Evolutionary conservation across 2,113 vertebrate genomes (phyloP), one percentile per base, ranked within the genome.

Genomic region (Paracanthobrama guichenoti): DNA sequence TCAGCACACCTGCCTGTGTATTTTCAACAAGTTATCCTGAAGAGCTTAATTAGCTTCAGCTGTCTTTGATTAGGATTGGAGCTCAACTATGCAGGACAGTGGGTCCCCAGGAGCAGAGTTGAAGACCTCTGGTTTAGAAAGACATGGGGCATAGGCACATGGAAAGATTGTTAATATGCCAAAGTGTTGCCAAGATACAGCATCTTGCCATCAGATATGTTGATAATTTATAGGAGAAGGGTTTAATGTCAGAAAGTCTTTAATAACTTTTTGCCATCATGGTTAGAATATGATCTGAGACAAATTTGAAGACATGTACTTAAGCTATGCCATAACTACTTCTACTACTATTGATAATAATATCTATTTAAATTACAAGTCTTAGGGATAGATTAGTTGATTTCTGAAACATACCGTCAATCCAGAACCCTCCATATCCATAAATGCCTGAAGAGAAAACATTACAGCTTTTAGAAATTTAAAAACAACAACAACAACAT

Each of bases 381-480:
- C 10, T 31, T 5, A 26, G 42, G 5, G 12, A 26, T 24, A 73
- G n/a, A n/a, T n/a, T 1, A 26, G 31, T 42, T 62, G 11, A 42
- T 46, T n/a, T 14, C 31, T 77, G 4, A 74, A 77, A 80, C 90
- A 4, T 86, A 94, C 97, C 86, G 88, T 90, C 50, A 95, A 96
- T 80, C 97, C 98, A 0, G 98, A 99, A 0, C 96, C 97, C 88
- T 99, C 98, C 97, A 98, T 98, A 91, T 98, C 98, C 0, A 96
- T 89, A 90, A 96, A 98, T 0, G 97, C 97, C 97, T 99, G 48
- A 3, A 64, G 57, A 39, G 67, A 81, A 50, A 80, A 42, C 82
- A 2, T 66, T 59, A 71, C 7, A 55, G 6, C n/a, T 73, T n/a
- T 73, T 8, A 73, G 5, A 73, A 16, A 39, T 39, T 7, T 0